Evolutionary conservation across 2,888 invertebrate genomes (phyloP).

Genomic region (Apamea anceps): DNA sequence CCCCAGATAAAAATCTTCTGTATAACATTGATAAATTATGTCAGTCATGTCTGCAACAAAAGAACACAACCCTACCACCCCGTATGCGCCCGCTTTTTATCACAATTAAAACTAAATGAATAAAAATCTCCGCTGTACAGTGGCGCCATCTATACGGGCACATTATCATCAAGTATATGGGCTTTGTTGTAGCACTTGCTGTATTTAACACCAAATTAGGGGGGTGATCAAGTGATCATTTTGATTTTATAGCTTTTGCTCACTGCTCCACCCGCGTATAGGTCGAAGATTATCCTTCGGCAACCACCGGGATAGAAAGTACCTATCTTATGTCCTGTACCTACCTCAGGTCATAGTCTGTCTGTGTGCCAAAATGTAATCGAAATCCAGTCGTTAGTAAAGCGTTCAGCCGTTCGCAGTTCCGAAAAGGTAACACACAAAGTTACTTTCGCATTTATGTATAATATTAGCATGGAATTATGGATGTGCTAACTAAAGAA

Average conservation of each 20-base stretch:
- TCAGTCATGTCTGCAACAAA: constrained; percentile 43
- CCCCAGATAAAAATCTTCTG: constrained; percentile 41
- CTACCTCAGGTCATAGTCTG: no score
- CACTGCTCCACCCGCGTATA: neutral
- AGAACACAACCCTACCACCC: constrained; percentile 63
- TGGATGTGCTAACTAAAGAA: no score
- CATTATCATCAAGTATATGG: constrained; percentile 70
- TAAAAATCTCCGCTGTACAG: constrained; percentile 70
- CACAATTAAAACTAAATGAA: constrained; percentile 70
- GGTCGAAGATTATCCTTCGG: accelerated
- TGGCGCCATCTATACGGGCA: constrained; percentile 72
- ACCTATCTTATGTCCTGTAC: no score
- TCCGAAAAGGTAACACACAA: no score
- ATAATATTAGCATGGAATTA: no score
- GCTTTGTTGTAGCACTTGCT: constrained; percentile 53
- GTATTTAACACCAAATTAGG: constrained; percentile 50
- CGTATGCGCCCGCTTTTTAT: constrained; percentile 64
- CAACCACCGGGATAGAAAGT: neutral
- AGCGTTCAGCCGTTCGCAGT: no score
- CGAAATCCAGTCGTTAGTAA: no score
- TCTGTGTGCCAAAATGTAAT: no score
- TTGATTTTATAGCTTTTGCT: constrained; percentile 25
- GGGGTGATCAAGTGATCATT: constrained; percentile 54
- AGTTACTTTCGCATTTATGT: no score
- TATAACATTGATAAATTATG: constrained; percentile 53